Base-by-base conservation (phyloP, 2,113 vertebrate species). In the Glaucomys volans region DNA sequence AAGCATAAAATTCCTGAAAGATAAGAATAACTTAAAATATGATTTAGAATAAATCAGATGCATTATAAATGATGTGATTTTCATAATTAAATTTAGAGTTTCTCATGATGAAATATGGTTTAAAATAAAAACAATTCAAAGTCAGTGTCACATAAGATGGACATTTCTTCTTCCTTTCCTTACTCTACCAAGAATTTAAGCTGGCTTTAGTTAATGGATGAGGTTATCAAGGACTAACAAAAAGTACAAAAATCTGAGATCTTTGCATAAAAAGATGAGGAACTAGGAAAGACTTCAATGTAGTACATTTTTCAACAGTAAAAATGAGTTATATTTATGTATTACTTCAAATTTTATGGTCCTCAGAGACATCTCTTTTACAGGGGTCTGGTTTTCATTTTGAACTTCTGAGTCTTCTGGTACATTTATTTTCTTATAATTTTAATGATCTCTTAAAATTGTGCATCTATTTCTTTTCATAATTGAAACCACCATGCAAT, bases 111-210 rank as follows among this genome's bases (percentile, higher is more conserved):
- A 74, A 93, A 71, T 59, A 47, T 28, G 18, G 17, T 14, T 71
- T 35, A 64, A 87, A 83, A 92, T 93, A 85, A 90, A 94, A 57
- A 24, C 35, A 11, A 92, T 93, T 83, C 32, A 90, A 87, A 91
- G 62, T 37, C 54, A 85, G n/a, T 71, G 16, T 85, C 37, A 95
- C 10, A 3, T 7, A 88, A 62, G 9, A 35, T 6, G 83, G 32
- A 67, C 24, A 92, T 75, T 94, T 91, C 57, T 87, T 93, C 40
- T 4, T 74, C 20, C 26, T 30, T 28, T 77, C 26, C 35, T 44
- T 22, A 79, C 5, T 71, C 8, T 52, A 64, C 4, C 50, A 89
- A 67, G 64, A 80, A 11, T 32, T 35, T 72, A 79, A 94, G 35
- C 35, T 66, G 66, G 30, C 20, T 89, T 89, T 85, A 74, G 14